phyloP scores from a whole-genome alignment of 2,113 vertebrate genomes.

The Corythoichthys intestinalis region DNA sequence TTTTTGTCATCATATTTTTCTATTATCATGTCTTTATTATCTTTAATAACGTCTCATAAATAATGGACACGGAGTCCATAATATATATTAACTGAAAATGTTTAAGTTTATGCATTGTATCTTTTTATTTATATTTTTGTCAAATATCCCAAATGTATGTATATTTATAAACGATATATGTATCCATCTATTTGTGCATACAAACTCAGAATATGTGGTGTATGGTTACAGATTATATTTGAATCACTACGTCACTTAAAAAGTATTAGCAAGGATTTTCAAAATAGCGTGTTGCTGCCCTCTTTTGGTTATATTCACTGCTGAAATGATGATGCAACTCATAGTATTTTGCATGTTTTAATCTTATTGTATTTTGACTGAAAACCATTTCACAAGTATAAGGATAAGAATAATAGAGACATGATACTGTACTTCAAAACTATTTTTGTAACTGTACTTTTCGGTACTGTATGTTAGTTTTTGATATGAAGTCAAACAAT shows the following conservation, averaged over 20 bases:
- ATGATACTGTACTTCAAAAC: too few species aligned
- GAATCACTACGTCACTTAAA: background rate
- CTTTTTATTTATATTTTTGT: background rate
- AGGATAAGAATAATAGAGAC: too few species aligned
- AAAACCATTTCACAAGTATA: too few species aligned
- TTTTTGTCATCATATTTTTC: background rate
- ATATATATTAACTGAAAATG: too few species aligned
- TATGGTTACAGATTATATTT: background rate
- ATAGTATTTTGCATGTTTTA: too few species aligned
- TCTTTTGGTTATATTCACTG: conserved; percentile 38
- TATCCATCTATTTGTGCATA: too few species aligned
- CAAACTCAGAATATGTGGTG: too few species aligned
- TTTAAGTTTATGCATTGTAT: background rate
- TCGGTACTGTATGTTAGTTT: background rate
- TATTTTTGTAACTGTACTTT: background rate
- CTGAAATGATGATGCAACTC: background rate
- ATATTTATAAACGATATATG: too few species aligned
- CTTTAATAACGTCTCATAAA: background rate
- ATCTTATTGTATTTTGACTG: too few species aligned
- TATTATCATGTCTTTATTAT: background rate
- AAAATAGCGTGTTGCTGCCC: conserved; percentile 49
- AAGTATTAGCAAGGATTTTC: background rate
- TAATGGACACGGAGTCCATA: too few species aligned
- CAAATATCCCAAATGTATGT: too few species aligned
- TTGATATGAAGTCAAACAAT: background rate